Base-by-base conservation (phyloP, 1,140 invertebrate species). In the Tetramorium alpestre region DNA sequence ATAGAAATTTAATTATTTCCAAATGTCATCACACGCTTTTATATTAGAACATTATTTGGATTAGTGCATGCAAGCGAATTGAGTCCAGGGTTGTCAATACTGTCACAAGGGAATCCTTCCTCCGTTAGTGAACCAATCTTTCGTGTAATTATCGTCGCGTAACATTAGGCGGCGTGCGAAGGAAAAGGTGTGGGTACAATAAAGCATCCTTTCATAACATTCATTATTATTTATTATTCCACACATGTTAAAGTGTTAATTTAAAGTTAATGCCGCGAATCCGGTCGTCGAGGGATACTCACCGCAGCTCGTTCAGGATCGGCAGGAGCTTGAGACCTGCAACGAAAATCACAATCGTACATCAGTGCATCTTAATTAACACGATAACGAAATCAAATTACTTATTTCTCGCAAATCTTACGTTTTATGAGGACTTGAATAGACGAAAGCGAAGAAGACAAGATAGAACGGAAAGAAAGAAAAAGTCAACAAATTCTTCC, bases 241-340 rank as follows among this genome's bases (percentile, higher is more conserved):
- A 90, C 86, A 89, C 10, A 85, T 82, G 89, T 92, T 87, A 92
- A 86, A 70, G 77, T 91, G 91, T 92, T 92, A 92, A 91, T 92
- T 33, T 33, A 33, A 80, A 86, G 86, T 89, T 91, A 90, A 90
- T 76, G 13, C 33, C 6, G 44, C 44, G 41, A 13, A 25, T 76
- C 73, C 70, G 88, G 6, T 75, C 73, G 76, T 64, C 69, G 82
- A 60, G 87, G 49, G 73, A 65, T 85, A 95, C 96, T 97, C 96
- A 98, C 97, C 98, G 97, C 90, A 98, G 95, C 94, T 97, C 97
- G 94, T 97, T 98, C 77, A 98, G 96, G 91, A 98, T 97, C 89
- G 98, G 97, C 87, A 98, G 96, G 25, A 98, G 96, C 93, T 98
- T 98, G 91, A 98, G 96, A 94, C 98, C 97, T 98, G 96, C 60